A percentile compares a stretch with the other conserved stretches of the same genome.
Conservation (phyloP, 2,797 vertebrate species). For the Acanthopagrus latus region DNA sequence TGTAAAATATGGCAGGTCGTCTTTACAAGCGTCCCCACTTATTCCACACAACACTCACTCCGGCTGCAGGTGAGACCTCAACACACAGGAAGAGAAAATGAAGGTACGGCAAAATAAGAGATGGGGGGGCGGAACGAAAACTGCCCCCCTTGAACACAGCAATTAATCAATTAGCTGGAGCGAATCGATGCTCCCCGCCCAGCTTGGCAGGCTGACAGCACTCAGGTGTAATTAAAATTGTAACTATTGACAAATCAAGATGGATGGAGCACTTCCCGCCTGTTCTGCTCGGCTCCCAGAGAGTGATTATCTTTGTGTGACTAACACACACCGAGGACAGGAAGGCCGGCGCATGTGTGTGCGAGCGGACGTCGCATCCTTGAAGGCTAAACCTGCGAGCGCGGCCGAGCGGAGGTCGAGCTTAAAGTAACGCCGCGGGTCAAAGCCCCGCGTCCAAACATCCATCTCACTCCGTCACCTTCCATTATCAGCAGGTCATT, state of each 20-base stretch:
- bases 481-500: conserved; percentile 61
- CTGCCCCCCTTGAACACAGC: conserved; percentile 70
- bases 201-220: conserved; percentile 83
- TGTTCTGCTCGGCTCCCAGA: conserved; percentile 47
- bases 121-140: conserved; percentile 38
- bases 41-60: neutral
- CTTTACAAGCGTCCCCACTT: conserved; percentile 39
- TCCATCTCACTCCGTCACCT: conserved; percentile 64
- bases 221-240: conserved; percentile 90
- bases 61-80: conserved; percentile 38
- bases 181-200: conserved; percentile 78
- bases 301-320: conserved; percentile 60
- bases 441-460: conserved; percentile 57
- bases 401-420: conserved; percentile 50
- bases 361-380: neutral
- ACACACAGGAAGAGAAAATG: conserved; percentile 27
- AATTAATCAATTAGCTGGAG: conserved; percentile 87
- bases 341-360: conserved; percentile 5
- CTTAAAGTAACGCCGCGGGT: conserved; percentile 43
- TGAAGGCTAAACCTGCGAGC: conserved; percentile 25
- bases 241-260: conserved; percentile 87
- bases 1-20: conserved; percentile 40
- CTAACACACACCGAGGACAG: neutral
- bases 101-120: conserved; percentile 51
- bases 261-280: conserved; percentile 78